Conservation (phyloP, 2,888 invertebrate genomes). For the Apocheima hispidaria region DNA sequence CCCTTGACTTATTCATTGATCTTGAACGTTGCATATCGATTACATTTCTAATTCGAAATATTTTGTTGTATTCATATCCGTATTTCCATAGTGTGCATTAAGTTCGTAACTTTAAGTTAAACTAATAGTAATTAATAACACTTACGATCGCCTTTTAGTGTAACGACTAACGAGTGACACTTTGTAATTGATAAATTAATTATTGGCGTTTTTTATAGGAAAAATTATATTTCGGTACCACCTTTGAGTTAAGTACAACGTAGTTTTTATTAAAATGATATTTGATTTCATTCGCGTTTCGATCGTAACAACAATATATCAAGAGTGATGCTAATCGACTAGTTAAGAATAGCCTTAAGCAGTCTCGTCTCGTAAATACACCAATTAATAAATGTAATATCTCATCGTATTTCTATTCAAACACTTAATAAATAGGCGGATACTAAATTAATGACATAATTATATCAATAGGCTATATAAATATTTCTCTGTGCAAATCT, state of each 20-base stretch:
- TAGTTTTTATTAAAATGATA: conserved; percentile 78
- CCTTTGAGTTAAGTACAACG: conserved; percentile 85
- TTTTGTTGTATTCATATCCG: conserved; percentile 81
- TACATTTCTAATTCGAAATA: conserved; percentile 83
- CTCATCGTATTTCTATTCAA: conserved; percentile 76
- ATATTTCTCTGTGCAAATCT: conserved; percentile 81
- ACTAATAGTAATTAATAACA: conserved; percentile 49
- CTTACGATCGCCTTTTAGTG: conserved; percentile 71
- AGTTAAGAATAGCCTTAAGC: conserved; percentile 78
- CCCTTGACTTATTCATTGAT: conserved; percentile 67
- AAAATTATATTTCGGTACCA: conserved; percentile 83
- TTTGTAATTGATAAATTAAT: conserved; percentile 69
- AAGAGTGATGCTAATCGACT: conserved; percentile 75
- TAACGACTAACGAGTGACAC: conserved; percentile 68
- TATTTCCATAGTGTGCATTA: conserved; percentile 74
- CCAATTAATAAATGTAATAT: conserved; percentile 70
- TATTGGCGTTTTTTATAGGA: conserved; percentile 76
- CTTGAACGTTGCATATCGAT: conserved; percentile 85
- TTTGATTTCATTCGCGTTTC: conserved; percentile 80
- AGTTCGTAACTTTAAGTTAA: conserved; percentile 75
- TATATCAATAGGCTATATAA: conserved; percentile 82
- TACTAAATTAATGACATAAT: conserved; percentile 77
- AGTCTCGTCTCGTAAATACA: conserved; percentile 78
- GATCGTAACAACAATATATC: conserved; percentile 74
- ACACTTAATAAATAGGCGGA: conserved; percentile 75